Base-by-base conservation (phyloP, 2,888 invertebrate species). In the Osedax frankpressi region DNA sequence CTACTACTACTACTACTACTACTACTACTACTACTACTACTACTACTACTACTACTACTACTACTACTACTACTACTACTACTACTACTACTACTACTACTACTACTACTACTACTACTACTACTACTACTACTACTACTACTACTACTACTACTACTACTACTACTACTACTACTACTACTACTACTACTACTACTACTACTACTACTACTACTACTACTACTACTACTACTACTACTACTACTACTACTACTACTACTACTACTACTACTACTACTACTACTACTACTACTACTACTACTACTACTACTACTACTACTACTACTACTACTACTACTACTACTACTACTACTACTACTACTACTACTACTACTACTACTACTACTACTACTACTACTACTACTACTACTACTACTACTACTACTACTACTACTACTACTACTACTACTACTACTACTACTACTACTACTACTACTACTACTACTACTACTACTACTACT, bases 31-130 rank as follows among this genome's bases (percentile, higher is more conserved):
- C 44, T 44, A 44, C 44, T 44, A 44, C 44, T 44, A 44, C 44
- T 44, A 44, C 44, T 44, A 44, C 44, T 44, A 44, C 44, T 44
- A n/a, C 65, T 26, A n/a, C 65, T 65, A n/a, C 65, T 65, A n/a
- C 65, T 26, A n/a, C 65, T 65, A 65, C 1, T 65, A n/a, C n/a
- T n/a, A n/a, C n/a, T n/a, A n/a, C n/a, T n/a, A n/a, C n/a, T n/a
- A n/a, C n/a, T n/a, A n/a, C n/a, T n/a, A n/a, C n/a, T n/a, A n/a
- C n/a, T n/a, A n/a, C n/a, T n/a, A n/a, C n/a, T 44, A 44, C 44
- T 44, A 44, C 44, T 44, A 44, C 44, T 44, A 44, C 44, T 44
- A 44, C 44, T 44, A 44, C 44, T 44, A 44, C 44, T 44, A 44
- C 44, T 44, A 44, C 44, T 44, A 44, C 44, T 44, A 44, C 44